phyloP scores from a whole-genome alignment of 2,797 vertebrate species.

The Ctenochaetus hawaiiensis region DNA sequence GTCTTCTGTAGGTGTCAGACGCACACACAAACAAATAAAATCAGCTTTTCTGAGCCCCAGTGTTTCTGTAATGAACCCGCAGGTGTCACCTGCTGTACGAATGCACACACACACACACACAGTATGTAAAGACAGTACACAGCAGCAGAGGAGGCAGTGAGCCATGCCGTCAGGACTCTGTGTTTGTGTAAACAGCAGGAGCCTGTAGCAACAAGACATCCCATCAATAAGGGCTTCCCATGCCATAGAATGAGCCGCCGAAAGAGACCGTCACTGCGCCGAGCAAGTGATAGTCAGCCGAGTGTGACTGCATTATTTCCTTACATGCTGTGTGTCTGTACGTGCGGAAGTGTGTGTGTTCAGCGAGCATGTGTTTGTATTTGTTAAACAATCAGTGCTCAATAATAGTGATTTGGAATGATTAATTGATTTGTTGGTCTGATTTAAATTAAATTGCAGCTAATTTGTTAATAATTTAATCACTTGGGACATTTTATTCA shows the following conservation, averaged over 20 bases:
- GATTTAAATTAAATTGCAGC: too few species aligned
- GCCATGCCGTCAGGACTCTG: constrained; percentile 51
- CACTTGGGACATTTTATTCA: too few species aligned
- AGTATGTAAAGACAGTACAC: constrained; percentile 28
- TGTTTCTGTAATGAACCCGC: constrained; percentile 38
- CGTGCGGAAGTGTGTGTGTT: constrained; percentile 12
- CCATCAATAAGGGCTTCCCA: constrained; percentile 57
- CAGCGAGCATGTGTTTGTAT: constrained; percentile 8
- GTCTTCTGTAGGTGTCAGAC: too few species aligned
- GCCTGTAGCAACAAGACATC: constrained; percentile 67
- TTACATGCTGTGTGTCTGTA: constrained; percentile 39
- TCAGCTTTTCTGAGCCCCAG: constrained; percentile 26
- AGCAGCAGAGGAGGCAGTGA: constrained; percentile 58
- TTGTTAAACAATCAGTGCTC: constrained; percentile 8
- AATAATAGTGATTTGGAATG: not conserved
- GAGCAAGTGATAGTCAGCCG: constrained; percentile 38
- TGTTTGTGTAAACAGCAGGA: constrained; percentile 71
- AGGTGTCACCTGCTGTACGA: constrained; percentile 51
- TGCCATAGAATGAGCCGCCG: constrained; percentile 34
- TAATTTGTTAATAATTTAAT: too few species aligned
- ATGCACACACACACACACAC: not conserved
- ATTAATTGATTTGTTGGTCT: too few species aligned
- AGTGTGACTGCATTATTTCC: constrained; percentile 40
- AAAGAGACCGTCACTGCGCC: constrained; percentile 45
- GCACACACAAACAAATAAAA: constrained; percentile 20